Conservation (phyloP, 2,113 vertebrate genomes). For the Rutilus rutilus region DNA sequence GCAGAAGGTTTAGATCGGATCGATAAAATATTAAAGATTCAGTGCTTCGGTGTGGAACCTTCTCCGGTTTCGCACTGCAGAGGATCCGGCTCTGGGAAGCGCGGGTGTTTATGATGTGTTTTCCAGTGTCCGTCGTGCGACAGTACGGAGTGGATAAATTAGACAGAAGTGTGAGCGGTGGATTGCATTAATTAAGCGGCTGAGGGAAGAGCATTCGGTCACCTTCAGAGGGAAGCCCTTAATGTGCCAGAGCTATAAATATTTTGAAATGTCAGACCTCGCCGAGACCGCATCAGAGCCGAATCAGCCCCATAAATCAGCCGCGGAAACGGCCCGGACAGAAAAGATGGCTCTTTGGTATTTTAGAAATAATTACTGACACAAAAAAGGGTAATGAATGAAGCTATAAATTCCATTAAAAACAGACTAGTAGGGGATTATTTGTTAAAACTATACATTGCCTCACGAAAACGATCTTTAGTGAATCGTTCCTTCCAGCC, state of each 20-base stretch:
- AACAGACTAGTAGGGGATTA: conserved; percentile 94
- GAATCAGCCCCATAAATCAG: conserved; percentile 90
- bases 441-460: conserved; percentile 96
- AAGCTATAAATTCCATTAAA: conserved; percentile 97
- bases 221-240: conserved; percentile 98
- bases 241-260: conserved; percentile 99
- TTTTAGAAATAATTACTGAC: conserved; percentile 99
- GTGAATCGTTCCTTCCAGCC: conserved; percentile 83
- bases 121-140: conserved; percentile 75
- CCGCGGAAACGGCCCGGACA: conserved; percentile 84
- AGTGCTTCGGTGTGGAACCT: conserved; percentile 85
- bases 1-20: conserved; percentile 99
- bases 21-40: conserved; percentile 99
- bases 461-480: conserved; percentile 86
- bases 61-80: conserved; percentile 68
- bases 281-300: conserved; percentile 94
- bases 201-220: conserved; percentile 92
- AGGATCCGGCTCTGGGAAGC: conserved; percentile 57
- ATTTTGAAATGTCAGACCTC: conserved; percentile 99
- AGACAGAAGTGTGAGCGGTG: conserved; percentile 82
- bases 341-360: conserved; percentile 98
- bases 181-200: conserved; percentile 92
- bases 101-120: conserved; percentile 83
- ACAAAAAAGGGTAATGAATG: conserved; percentile 98
- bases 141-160: conserved; percentile 83